phyloP scores from a whole-genome alignment of 2,113 vertebrate species.

The Heterocephalus glaber region DNA sequence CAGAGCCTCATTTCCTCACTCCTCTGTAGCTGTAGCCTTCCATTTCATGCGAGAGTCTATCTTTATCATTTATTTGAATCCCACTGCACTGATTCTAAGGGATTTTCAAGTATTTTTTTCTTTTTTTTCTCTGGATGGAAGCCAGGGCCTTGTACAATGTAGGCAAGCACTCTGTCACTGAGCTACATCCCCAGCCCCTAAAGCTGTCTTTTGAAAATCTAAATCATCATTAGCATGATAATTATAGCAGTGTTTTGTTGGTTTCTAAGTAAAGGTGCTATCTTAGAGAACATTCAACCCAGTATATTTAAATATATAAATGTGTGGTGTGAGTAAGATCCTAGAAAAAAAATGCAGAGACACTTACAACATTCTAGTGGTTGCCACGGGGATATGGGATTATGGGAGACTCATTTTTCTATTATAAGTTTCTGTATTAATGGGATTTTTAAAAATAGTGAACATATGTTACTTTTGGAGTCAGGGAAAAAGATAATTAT shows the following conservation, averaged over 20 bases:
- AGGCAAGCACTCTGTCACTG: neutral
- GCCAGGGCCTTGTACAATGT: neutral
- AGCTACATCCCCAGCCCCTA: too few species aligned
- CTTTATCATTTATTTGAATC: neutral
- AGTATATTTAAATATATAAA: conserved; percentile 6
- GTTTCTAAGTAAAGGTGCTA: neutral
- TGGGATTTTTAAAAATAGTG: conserved; percentile 31
- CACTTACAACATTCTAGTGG: conserved; percentile 6
- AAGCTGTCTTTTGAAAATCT: neutral
- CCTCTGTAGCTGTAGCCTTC: neutral
- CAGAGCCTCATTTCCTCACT: neutral
- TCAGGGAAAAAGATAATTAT: conserved; percentile 54
- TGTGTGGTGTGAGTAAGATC: neutral
- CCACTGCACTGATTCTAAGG: neutral
- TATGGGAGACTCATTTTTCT: conserved; percentile 25
- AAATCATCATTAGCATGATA: neutral
- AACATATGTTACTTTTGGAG: conserved; percentile 67
- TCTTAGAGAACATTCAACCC: neutral
- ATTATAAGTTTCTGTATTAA: conserved; percentile 53
- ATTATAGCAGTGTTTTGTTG: neutral
- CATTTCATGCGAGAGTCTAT: neutral
- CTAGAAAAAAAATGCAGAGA: conserved; percentile 18
- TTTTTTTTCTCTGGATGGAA: neutral
- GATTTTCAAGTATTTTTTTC: neutral
- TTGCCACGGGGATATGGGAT: neutral